phyloP scores from a whole-genome alignment of 2,113 vertebrate species.

The Cebidichthys violaceus region DNA sequence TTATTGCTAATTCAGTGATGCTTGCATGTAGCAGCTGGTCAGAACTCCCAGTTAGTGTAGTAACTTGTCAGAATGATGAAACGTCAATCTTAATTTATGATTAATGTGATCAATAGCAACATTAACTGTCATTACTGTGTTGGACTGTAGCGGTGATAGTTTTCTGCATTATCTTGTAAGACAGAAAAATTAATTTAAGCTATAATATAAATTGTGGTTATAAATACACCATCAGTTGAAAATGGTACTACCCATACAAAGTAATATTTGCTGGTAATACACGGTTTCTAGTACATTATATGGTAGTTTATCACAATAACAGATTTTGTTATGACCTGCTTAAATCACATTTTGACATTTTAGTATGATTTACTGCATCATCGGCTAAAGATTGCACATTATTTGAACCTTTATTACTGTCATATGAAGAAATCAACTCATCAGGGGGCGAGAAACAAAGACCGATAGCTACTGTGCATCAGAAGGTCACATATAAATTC shows the following conservation, averaged over 20 bases:
- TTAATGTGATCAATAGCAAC: constrained; percentile 6
- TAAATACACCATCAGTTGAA: constrained; percentile 13
- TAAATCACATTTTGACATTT: constrained; percentile 37
- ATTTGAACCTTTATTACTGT: constrained; percentile 61
- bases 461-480: constrained; percentile 46
- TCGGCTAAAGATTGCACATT: constrained; percentile 43
- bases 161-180: neutral
- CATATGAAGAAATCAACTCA: constrained; percentile 51
- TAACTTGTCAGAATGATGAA: constrained; percentile 23
- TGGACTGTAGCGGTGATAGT: neutral
- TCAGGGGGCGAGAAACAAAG: constrained; percentile 42
- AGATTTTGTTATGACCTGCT: constrained; percentile 15
- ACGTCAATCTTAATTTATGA: neutral
- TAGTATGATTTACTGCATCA: constrained; percentile 23
- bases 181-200: neutral
- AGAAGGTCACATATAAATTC: constrained; percentile 41
- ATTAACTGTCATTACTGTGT: neutral
- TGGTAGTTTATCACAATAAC: constrained; percentile 24
- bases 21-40: constrained; percentile 45
- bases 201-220: neutral
- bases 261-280: constrained; percentile 16
- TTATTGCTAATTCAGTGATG: constrained; percentile 61
- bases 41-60: neutral
- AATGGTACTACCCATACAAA: neutral
- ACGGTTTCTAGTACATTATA: neutral